These are phyloP conservation scores for Leptogaster cylindrica DNA, from an alignment of 2,888 invertebrate species.

Conservation along the genomic window DNA sequence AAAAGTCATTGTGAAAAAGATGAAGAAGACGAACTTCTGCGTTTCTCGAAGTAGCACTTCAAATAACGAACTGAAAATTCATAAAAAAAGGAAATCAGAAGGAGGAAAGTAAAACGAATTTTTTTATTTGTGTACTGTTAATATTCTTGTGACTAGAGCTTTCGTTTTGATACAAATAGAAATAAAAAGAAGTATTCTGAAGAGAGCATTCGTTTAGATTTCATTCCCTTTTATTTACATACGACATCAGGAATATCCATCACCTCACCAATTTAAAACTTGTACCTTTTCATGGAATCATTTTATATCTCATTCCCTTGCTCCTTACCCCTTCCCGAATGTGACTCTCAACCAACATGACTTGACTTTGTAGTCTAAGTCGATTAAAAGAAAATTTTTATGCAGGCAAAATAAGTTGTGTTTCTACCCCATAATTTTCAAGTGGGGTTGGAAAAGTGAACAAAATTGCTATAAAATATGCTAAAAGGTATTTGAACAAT, in stretches of 20 bases:
- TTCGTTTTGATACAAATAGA: constrained; percentile 18
- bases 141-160: not conserved
- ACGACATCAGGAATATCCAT: not conserved
- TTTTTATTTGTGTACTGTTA: constrained; percentile 17
- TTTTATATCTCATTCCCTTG: too few species aligned
- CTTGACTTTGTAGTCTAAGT: not conserved
- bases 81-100: too few species aligned
- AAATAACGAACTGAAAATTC: constrained; percentile 15
- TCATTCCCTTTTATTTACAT: not conserved
- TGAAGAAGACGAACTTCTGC: not conserved
- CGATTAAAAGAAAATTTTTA: not conserved
- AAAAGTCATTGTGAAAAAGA: not conserved
- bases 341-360: not conserved
- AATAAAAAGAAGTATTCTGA: constrained; percentile 10
- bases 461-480: not conserved
- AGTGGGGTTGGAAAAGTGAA: too few species aligned
- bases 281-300: not conserved
- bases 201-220: constrained; percentile 25
- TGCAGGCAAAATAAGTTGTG: constrained; percentile 8
- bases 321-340: too few species aligned
- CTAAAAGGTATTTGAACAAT: not conserved
- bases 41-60: not conserved
- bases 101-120: too few species aligned
- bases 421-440: too few species aligned
- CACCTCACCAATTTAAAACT: not conserved